phyloP scores from a whole-genome alignment of 2,113 vertebrate genomes.

The Carettochelys insculpta region DNA sequence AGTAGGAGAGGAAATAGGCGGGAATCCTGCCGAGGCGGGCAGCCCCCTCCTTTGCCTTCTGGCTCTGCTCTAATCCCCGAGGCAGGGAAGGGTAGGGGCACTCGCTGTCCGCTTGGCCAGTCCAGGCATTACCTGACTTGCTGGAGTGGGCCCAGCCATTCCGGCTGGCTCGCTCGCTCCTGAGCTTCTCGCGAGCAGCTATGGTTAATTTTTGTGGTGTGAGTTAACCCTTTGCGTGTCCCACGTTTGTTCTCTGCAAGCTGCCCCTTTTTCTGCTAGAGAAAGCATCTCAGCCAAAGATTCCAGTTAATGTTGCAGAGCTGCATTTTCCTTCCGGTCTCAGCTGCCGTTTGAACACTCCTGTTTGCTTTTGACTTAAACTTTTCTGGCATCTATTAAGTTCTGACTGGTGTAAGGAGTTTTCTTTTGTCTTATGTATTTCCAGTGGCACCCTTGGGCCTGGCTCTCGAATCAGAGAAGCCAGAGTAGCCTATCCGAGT shows the following conservation, averaged over 20 bases:
- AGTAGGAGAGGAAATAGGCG: not conserved
- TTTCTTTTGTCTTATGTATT: not conserved
- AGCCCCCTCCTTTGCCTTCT: not conserved
- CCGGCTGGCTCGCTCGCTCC: not conserved
- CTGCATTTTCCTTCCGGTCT: not conserved
- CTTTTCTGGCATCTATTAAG: not conserved
- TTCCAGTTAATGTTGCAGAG: not conserved
- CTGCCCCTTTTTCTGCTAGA: not conserved
- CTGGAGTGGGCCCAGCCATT: not conserved
- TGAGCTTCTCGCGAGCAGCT: not conserved
- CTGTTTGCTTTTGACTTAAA: not conserved
- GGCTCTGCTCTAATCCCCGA: not conserved
- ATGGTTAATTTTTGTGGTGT: not conserved
- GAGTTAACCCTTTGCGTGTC: not conserved
- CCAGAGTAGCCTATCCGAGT: too few relatives aligned
- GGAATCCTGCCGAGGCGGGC: not conserved
- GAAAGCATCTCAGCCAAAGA: too few relatives aligned
- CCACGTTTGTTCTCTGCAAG: not conserved
- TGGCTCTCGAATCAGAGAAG: not conserved
- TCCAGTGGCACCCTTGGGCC: not conserved
- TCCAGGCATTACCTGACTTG: not conserved
- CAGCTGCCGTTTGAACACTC: not conserved
- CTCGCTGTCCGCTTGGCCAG: not conserved
- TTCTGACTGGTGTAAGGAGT: not conserved
- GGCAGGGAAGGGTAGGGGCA: not conserved